phyloP scores from a whole-genome alignment of 2,113 vertebrate genomes.

The Melanocharis versteri region DNA sequence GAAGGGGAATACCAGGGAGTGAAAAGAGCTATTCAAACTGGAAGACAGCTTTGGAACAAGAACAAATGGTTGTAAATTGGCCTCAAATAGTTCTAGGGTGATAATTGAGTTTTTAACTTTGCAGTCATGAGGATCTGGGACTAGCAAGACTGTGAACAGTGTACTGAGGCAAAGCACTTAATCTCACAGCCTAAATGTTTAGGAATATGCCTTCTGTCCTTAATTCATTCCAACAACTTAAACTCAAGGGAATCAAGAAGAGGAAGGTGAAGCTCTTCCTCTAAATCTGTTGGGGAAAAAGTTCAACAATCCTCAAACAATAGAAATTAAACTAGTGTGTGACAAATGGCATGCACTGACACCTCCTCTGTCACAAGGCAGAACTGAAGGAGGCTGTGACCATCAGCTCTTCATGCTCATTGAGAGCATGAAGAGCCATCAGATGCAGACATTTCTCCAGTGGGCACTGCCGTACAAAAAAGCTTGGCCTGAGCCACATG shows the following conservation, averaged over 20 bases:
- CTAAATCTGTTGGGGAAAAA: not conserved
- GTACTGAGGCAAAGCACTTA: not conserved
- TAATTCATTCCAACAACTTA: not conserved
- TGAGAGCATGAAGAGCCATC: not conserved
- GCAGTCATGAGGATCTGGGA: not conserved
- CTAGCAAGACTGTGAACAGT: not conserved
- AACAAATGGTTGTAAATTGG: not conserved
- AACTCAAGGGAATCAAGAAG: not conserved
- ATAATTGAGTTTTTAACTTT: not conserved
- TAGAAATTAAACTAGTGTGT: not conserved
- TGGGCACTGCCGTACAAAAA: not conserved
- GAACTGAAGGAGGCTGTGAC: not conserved
- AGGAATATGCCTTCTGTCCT: not conserved
- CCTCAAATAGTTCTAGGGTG: not conserved
- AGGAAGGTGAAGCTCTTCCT: not conserved
- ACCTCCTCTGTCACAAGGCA: not conserved
- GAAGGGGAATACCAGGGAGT: not conserved
- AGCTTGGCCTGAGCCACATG: accelerated
- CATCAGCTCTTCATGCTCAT: not conserved
- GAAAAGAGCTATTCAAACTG: not conserved
- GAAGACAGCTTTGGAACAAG: not conserved
- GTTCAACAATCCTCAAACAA: not conserved
- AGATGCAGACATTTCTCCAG: not conserved
- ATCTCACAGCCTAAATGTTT: not conserved
- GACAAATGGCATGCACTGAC: not conserved